Evolutionary conservation across 2,888 invertebrate species (phyloP).

Genomic region (Pegoplata infirma): DNA sequence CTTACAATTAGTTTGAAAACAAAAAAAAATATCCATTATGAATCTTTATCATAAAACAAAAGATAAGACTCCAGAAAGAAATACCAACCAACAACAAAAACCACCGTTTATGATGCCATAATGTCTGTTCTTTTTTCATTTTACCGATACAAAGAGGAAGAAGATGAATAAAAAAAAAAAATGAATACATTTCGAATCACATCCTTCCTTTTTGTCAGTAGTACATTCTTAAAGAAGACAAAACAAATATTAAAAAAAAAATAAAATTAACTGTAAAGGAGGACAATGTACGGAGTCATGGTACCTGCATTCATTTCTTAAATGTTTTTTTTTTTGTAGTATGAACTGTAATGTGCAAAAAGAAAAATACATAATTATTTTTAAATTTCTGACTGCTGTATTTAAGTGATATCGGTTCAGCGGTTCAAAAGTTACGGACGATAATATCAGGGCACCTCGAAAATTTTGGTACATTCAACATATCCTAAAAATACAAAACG

Average conservation of each 20-base stretch:
- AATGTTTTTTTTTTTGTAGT: conserved; percentile 2
- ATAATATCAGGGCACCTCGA: too few species aligned
- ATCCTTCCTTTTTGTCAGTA: conserved; percentile 16
- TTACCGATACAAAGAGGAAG: neutral
- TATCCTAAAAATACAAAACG: too few species aligned
- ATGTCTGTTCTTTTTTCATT: conserved; percentile 32
- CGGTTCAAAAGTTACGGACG: too few species aligned
- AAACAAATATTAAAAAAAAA: too few species aligned
- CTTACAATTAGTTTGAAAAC: too few species aligned
- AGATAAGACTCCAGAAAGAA: conserved; percentile 2
- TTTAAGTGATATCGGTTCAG: too few species aligned
- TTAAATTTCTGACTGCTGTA: too few species aligned
- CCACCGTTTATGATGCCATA: conserved; percentile 39
- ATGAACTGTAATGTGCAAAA: neutral
- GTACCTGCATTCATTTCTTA: conserved; percentile 36
- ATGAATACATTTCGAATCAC: conserved; percentile 8
- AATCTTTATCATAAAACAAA: neutral
- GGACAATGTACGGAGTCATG: neutral
- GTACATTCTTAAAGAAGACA: too few species aligned
- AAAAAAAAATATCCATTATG: neutral
- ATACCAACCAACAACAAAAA: neutral
- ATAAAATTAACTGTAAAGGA: too few species aligned
- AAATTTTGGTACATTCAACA: too few species aligned
- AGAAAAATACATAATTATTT: too few species aligned
- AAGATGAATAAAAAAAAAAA: too few species aligned